A percentile compares a stretch with the other conserved stretches of the same genome.
phyloP scores from a whole-genome alignment of 2,888 invertebrate genomes.

The Margaritifera margaritifera region DNA sequence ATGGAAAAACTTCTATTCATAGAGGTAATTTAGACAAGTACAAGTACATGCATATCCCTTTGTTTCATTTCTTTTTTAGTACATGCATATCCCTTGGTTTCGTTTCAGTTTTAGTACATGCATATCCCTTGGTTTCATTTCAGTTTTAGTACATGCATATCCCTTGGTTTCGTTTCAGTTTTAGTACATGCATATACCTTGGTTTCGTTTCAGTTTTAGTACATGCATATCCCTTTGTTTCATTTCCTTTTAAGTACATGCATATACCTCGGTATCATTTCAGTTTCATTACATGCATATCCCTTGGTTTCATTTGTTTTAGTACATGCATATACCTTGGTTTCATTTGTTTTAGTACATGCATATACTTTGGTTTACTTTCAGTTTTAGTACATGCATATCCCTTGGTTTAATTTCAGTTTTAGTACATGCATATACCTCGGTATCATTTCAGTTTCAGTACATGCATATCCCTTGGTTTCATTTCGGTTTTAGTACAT shows the following conservation, averaged over 20 bases:
- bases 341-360: slow-evolving; percentile 25
- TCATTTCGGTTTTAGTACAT: slow-evolving; percentile 24
- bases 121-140: slow-evolving; percentile 8
- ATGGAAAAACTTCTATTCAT: too few species aligned
- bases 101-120: slow-evolving; percentile 28
- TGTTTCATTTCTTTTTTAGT: slow-evolving; percentile 20
- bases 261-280: slow-evolving; percentile 28
- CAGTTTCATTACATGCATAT: slow-evolving; percentile 32
- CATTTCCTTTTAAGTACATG: slow-evolving; percentile 22
- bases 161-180: slow-evolving; percentile 21
- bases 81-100: slow-evolving; percentile 29
- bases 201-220: slow-evolving; percentile 24
- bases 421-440: slow-evolving; percentile 29
- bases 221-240: not conserved
- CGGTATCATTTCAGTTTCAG: slow-evolving; percentile 17
- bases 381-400: slow-evolving; percentile 21
- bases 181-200: slow-evolving; percentile 27
- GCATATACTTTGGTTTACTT: slow-evolving; percentile 12
- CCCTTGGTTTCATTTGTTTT: slow-evolving; percentile 16
- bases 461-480: slow-evolving; percentile 25
- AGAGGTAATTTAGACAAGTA: not conserved
- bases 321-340: slow-evolving; percentile 27
- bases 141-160: slow-evolving; percentile 36
- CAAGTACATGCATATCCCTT: not conserved
- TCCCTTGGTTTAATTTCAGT: slow-evolving; percentile 10